Evolutionary conservation across 2,888 invertebrate genomes (phyloP).

Genomic region (Andrena fulva): DNA sequence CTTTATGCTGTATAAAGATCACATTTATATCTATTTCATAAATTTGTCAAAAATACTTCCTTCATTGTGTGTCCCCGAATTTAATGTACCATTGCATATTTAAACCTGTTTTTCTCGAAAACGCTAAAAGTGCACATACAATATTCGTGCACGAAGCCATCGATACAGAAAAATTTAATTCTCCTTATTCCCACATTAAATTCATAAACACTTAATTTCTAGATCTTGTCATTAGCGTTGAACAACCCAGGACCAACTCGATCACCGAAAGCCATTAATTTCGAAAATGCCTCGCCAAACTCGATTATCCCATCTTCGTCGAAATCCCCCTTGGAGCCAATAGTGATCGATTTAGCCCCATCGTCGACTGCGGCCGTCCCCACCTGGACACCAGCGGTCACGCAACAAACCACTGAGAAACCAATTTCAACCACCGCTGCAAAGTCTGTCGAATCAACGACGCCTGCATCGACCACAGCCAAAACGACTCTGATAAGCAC

Average conservation of each 20-base stretch:
- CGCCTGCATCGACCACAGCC: conserved; percentile 43
- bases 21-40: no score
- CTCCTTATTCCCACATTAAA: neutral
- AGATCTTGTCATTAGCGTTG: conserved; percentile 82
- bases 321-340: conserved; percentile 66
- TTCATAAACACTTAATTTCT: neutral
- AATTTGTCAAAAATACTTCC: no score
- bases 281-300: conserved; percentile 72
- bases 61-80: no score
- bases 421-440: conserved; percentile 66
- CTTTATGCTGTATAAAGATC: no score
- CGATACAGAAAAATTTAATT: neutral
- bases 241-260: conserved; percentile 79
- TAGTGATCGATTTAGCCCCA: conserved; percentile 77
- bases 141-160: no score
- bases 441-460: conserved; percentile 16
- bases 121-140: no score
- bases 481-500: conserved; percentile 61
- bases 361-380: conserved; percentile 67
- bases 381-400: conserved; percentile 61
- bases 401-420: conserved; percentile 27
- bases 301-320: conserved; percentile 51
- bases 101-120: no score
- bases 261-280: conserved; percentile 80
- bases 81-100: no score